Evolutionary conservation across 30 jellyfish, hydroid and myxozoan species (phyloP).

Genomic region (Aurelia coerulea): DNA sequence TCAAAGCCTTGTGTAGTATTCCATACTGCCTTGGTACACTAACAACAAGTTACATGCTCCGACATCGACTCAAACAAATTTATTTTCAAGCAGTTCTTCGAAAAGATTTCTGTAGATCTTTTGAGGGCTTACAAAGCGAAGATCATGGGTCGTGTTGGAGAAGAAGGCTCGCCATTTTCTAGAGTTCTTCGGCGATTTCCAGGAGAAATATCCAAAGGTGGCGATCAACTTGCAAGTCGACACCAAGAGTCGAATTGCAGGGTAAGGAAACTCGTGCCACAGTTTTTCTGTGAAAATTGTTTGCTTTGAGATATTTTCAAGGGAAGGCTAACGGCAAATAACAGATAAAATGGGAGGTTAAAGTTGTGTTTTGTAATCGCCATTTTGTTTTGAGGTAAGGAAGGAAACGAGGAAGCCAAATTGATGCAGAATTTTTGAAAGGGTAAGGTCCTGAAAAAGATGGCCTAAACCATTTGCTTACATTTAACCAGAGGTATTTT

Average conservation of each 20-base stretch:
- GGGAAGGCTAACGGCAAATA: too few species aligned
- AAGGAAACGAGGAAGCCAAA: conserved; percentile 14
- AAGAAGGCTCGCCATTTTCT: conserved; percentile 65
- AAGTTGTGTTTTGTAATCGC: conserved; percentile 22
- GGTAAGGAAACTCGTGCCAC: not conserved
- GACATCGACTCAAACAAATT: not conserved
- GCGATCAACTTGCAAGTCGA: not conserved
- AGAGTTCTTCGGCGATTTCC: conserved; percentile 6
- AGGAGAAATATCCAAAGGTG: not conserved
- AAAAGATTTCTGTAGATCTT: not conserved
- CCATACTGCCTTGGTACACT: conserved; percentile 1
- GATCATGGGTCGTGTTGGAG: conserved; percentile 35
- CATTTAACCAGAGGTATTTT: too few species aligned
- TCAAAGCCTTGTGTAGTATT: conserved; percentile 50
- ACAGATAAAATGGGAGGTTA: not conserved
- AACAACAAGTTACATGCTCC: too few species aligned
- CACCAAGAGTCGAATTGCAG: not conserved
- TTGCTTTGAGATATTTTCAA: too few species aligned
- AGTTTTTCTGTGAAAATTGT: too few species aligned
- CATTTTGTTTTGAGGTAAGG: conserved; percentile 55
- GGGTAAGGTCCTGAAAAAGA: too few species aligned
- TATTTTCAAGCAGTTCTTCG: conserved; percentile 1
- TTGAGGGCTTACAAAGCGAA: not conserved
- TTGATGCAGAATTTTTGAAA: too few species aligned
- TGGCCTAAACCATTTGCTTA: too few species aligned